phyloP scores from a whole-genome alignment of 1,140 invertebrate species.

The Tetramorium alpestre region DNA sequence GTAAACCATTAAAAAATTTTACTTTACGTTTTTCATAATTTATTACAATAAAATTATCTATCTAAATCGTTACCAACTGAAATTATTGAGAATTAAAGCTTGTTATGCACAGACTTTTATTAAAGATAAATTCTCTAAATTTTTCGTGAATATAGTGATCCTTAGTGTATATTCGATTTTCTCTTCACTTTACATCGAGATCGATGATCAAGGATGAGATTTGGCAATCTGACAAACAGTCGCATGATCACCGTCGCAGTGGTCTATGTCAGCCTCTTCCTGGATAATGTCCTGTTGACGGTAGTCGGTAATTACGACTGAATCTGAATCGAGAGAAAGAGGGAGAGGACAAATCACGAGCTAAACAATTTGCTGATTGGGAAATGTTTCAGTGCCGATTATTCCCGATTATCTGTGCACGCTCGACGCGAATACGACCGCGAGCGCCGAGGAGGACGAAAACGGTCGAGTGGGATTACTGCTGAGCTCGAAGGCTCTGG shows the following conservation, averaged over 20 bases:
- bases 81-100: not conserved
- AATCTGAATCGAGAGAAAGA: not conserved
- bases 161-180: not conserved
- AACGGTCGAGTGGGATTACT: constrained; percentile 93
- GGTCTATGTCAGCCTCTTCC: constrained; percentile 89
- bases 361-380: not conserved
- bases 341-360: not conserved
- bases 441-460: constrained; percentile 86
- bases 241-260: constrained; percentile 85
- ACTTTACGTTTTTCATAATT: not conserved
- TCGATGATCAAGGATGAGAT: constrained; percentile 54
- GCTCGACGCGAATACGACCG: constrained; percentile 85
- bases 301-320: constrained; percentile 89
- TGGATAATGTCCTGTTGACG: constrained; percentile 92
- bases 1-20: not conserved
- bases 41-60: not conserved
- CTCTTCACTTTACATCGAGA: not conserved
- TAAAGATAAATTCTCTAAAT: not conserved
- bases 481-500: constrained; percentile 94
- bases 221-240: constrained; percentile 72
- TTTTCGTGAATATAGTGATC: not conserved
- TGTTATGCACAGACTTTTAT: not conserved
- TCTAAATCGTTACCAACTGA: not conserved
- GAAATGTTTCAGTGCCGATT: constrained; percentile 91
- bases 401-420: constrained; percentile 93